These are phyloP conservation scores for Callimorpha dominula DNA, from an alignment of 2,888 invertebrate species.

Conservation along the genomic window DNA sequence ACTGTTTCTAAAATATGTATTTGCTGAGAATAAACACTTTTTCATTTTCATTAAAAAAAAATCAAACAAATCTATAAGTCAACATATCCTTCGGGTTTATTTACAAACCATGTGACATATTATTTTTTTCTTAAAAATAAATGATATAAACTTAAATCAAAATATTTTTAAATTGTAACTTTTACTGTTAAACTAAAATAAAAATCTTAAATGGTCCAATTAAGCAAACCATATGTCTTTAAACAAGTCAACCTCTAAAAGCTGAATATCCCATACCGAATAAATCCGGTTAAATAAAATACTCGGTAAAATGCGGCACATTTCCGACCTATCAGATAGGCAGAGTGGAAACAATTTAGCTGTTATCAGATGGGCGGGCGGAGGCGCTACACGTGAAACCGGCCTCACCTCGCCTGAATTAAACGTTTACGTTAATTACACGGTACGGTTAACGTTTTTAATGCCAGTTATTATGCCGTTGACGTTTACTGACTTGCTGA, in stretches of 20 bases:
- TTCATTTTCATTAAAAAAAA: too few species aligned
- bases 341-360: conserved; percentile 82
- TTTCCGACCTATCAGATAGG: conserved; percentile 77
- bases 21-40: too few species aligned
- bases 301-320: conserved; percentile 40
- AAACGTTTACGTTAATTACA: conserved; percentile 60
- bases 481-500: conserved; percentile 36
- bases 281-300: conserved; percentile 32
- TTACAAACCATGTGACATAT: too few species aligned
- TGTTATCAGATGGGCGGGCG: conserved; percentile 77
- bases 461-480: conserved; percentile 41
- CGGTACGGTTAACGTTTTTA: conserved; percentile 53
- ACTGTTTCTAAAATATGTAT: too few species aligned
- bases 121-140: too few species aligned
- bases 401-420: conserved; percentile 57
- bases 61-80: too few species aligned
- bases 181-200: too few species aligned
- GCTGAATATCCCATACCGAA: conserved; percentile 6
- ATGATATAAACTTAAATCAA: too few species aligned
- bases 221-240: background rate
- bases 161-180: too few species aligned
- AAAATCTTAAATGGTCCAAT: too few species aligned
- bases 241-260: conserved; percentile 1
- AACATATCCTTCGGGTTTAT: too few species aligned
- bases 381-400: conserved; percentile 55